Conservation (phyloP, 2,888 invertebrate genomes). For the Lithophane semibrunnea region DNA sequence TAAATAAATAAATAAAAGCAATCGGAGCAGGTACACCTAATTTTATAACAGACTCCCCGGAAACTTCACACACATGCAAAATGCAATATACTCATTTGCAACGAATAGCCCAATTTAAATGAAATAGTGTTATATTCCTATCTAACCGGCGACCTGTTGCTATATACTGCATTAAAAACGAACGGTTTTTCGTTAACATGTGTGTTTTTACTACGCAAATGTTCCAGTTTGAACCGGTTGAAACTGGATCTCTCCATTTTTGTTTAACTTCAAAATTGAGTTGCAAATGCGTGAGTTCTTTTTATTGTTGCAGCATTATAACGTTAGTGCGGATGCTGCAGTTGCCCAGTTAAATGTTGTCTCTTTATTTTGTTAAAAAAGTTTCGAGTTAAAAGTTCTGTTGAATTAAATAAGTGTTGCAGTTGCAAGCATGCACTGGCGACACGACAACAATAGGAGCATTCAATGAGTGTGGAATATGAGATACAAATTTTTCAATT, state of each 20-base stretch:
- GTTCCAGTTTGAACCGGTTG: conserved; percentile 20
- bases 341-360: conserved; percentile 4
- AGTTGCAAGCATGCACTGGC: neutral
- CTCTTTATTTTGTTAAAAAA: conserved; percentile 21
- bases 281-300: conserved; percentile 29
- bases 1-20: too few relatives aligned
- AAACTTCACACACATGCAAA: conserved; percentile 10
- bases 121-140: conserved; percentile 30
- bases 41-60: neutral
- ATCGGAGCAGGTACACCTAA: neutral
- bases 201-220: conserved; percentile 44
- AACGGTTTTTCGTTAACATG: conserved; percentile 36
- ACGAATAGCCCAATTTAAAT: conserved; percentile 51
- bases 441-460: neutral
- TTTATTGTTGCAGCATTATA: conserved; percentile 33
- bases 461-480: neutral
- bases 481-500: neutral
- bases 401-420: neutral
- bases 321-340: conserved; percentile 16
- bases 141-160: conserved; percentile 51
- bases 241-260: conserved; percentile 30
- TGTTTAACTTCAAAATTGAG: conserved; percentile 46
- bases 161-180: conserved; percentile 38
- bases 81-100: conserved; percentile 27
- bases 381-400: conserved; percentile 15